phyloP scores from a whole-genome alignment of 2,888 invertebrate genomes.

The Teleogryllus oceanicus region DNA sequence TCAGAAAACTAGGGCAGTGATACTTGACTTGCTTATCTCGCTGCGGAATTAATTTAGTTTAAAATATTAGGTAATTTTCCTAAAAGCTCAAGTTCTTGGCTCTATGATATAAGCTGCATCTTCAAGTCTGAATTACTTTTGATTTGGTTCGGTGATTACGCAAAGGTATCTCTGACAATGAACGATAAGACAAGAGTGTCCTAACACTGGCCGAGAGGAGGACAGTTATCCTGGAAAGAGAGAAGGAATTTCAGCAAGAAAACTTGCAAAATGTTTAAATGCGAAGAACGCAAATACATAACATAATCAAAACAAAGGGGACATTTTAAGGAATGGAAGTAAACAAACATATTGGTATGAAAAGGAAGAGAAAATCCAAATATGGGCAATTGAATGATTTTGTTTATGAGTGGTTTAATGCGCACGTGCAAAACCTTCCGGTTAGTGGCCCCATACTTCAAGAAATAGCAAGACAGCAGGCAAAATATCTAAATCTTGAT shows the following conservation, averaged over 20 bases:
- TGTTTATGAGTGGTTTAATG: conserved; percentile 20
- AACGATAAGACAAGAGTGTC: too few species aligned
- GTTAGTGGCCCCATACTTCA: conserved; percentile 23
- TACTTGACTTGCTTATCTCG: too few species aligned
- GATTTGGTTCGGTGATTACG: too few species aligned
- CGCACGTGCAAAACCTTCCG: conserved; percentile 8
- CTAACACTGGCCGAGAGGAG: not conserved
- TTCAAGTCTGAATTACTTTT: too few species aligned
- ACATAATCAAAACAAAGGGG: not conserved
- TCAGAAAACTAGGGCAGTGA: too few species aligned
- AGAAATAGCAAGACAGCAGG: conserved; percentile 11
- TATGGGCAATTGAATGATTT: not conserved
- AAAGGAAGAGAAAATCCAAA: not conserved
- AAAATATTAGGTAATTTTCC: too few species aligned
- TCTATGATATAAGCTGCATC: too few species aligned
- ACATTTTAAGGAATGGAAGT: conserved; percentile 19
- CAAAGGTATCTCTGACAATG: too few species aligned
- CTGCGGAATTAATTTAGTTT: too few species aligned
- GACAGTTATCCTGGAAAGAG: conserved; percentile 4
- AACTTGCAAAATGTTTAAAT: not conserved
- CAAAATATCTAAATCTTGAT: conserved; percentile 12
- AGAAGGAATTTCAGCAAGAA: conserved; percentile 20
- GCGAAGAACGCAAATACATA: not conserved
- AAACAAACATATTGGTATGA: not conserved
- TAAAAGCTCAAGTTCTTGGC: too few species aligned